Base-by-base conservation (phyloP, 1,140 invertebrate species). In the Heliconius hermathena region DNA sequence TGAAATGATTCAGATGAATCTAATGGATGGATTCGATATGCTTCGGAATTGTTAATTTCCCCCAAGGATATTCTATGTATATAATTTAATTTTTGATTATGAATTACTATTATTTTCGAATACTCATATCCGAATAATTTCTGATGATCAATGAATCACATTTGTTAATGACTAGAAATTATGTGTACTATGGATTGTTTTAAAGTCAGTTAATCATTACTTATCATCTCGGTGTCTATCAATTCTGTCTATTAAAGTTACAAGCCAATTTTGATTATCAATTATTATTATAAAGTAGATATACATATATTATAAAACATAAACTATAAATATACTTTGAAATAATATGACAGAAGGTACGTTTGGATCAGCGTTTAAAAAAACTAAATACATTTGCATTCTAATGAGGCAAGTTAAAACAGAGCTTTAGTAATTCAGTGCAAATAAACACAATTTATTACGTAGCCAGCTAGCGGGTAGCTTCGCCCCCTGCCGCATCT, bases 401-500 rank as follows among this genome's bases (percentile, higher is more conserved):
- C 79, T 80, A 80, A 80, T 80, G 79, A 80, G 70, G 52, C 46
- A 76, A 46, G 41, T 80, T 76, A 80, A 80, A 80, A 76, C 74
- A 71, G 74, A 76, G 74, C 74, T 72, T 73, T 26, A 71, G 74
- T 80, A 76, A 80, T 72, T 71, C 74, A 80, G 74, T 66, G 74
- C 70, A 75, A 80, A 76, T 75, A 80, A 75, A 80, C 79, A 77
- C 77, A 80, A 80, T 80, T 80, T 80, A 76, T 80, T 76, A 80
- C 74, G 71, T 66, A 66, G 60, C 60, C 22, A 66, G 60, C 60
- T 54, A 79, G 57, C 74, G 79, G 71, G 77, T 78, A 78, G 78
- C 78, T 79, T 76, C 74, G 74, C 90, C 87, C 60, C 79, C 86
- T 86, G 87, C 89, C 85, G 87, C 88, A 88, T 89, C 80, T 81